Percentiles rank a stretch among this genome's conserved stretches.
These are phyloP conservation scores for Thalpophila matura DNA, from an alignment of 2,888 invertebrate genomes.

Conservation along the genomic window DNA sequence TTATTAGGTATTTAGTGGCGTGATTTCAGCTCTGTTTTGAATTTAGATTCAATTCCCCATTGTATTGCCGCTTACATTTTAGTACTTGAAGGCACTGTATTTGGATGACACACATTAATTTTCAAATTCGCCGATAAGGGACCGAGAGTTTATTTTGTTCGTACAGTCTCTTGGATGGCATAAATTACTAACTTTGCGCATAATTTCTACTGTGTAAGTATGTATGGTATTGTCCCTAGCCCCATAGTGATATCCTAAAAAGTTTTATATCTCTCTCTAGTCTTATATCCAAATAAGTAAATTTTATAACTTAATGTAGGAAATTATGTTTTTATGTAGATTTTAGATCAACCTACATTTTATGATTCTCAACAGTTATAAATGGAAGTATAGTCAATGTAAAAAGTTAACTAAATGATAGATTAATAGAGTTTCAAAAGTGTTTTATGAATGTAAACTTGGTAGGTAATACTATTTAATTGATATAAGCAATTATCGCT, in stretches of 20 bases:
- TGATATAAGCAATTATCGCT: too few relatives aligned
- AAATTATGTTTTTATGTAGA: constrained; percentile 12
- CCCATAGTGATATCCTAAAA: constrained; percentile 11
- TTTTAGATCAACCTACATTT: constrained; percentile 15
- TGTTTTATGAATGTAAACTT: too few relatives aligned
- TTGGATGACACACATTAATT: constrained; percentile 39
- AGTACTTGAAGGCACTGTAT: constrained; percentile 37
- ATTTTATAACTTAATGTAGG: constrained; percentile 13
- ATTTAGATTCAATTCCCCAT: constrained; percentile 46
- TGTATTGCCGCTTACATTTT: constrained; percentile 41
- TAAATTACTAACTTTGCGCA: constrained; percentile 52
- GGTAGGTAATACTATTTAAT: too few relatives aligned
- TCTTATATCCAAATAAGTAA: constrained; percentile 13
- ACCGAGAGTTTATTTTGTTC: constrained; percentile 34
- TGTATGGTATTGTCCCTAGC: constrained; percentile 18
- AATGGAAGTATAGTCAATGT: not conserved
- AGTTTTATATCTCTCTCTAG: too few relatives aligned
- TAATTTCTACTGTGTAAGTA: constrained; percentile 36
- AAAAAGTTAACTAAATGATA: too few relatives aligned
- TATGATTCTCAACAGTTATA: constrained; percentile 5
- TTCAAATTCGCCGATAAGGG: constrained; percentile 44
- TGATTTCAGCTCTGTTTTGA: constrained; percentile 45
- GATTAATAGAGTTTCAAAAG: too few relatives aligned
- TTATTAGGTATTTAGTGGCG: constrained; percentile 59
- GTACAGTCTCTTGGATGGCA: constrained; percentile 31